phyloP scores from a whole-genome alignment of 2,888 invertebrate species.

The Tipula vernalis region DNA sequence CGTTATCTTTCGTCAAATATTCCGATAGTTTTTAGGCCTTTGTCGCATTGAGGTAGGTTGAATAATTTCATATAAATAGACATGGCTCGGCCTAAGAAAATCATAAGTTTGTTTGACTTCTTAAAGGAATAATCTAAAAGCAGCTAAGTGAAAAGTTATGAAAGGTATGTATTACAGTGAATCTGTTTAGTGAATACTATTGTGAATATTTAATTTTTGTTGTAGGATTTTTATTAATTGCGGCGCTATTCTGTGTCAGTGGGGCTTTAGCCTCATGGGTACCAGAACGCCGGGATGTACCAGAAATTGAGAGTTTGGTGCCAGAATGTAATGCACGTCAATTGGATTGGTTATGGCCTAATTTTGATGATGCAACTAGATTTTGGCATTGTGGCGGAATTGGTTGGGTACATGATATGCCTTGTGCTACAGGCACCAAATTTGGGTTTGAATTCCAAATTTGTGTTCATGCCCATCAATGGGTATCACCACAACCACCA shows the following conservation, averaged over 20 bases:
- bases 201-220: not conserved
- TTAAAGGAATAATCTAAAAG: not conserved
- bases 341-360: not conserved
- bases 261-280: not conserved
- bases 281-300: not conserved
- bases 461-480: not conserved
- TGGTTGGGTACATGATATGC: not conserved
- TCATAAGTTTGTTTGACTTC: not conserved
- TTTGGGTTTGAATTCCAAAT: not conserved
- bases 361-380: not conserved
- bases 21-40: not conserved
- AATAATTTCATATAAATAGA: not conserved
- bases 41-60: not conserved
- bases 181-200: no score
- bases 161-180: no score
- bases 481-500: not conserved
- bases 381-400: not conserved
- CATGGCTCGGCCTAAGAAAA: not conserved
- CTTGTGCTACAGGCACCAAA: not conserved
- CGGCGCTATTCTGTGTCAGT: not conserved
- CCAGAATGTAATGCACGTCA: not conserved
- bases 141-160: not conserved
- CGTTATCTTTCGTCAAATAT: not conserved
- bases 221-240: not conserved
- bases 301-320: not conserved